Evolutionary conservation across 2,888 invertebrate species (phyloP).

Genomic region (Lithodes maja): DNA sequence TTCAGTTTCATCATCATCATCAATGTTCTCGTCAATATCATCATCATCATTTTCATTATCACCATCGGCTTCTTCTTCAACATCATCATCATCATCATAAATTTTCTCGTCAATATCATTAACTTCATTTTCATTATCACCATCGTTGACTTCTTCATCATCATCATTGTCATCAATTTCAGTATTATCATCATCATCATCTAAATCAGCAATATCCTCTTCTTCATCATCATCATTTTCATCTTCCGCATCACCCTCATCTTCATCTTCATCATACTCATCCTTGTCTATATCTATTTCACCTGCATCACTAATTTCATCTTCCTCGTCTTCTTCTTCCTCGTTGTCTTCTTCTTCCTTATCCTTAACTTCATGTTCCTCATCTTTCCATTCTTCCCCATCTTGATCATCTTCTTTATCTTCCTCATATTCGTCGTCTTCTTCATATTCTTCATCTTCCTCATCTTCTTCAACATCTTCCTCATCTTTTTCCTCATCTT

Average conservation of each 20-base stretch:
- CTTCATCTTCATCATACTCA: constrained; percentile 15
- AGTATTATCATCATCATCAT: constrained; percentile 2
- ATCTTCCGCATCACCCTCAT: constrained; percentile 15
- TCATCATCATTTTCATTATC: background rate
- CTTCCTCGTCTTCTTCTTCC: background rate
- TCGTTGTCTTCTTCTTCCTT: background rate
- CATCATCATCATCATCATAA: constrained; percentile 1
- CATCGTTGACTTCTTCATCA: constrained; percentile 2
- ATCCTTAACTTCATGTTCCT: background rate
- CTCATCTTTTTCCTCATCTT: background rate
- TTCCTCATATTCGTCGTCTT: constrained; percentile 68
- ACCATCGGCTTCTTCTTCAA: background rate
- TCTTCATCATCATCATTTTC: constrained; percentile 16
- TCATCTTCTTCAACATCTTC: constrained; percentile 9
- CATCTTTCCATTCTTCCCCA: background rate
- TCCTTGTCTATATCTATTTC: background rate
- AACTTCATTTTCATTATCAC: background rate
- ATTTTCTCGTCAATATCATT: background rate
- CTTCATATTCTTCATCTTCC: constrained; percentile 5
- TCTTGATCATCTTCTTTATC: constrained; percentile 72
- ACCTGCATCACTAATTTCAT: background rate
- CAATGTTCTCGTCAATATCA: background rate
- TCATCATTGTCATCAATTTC: background rate
- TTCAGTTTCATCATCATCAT: background rate
- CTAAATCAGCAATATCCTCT: background rate